A percentile compares a stretch with the other conserved stretches of the same genome.
Conservation (phyloP, 2,888 invertebrate species). For the Volucella zonaria region DNA sequence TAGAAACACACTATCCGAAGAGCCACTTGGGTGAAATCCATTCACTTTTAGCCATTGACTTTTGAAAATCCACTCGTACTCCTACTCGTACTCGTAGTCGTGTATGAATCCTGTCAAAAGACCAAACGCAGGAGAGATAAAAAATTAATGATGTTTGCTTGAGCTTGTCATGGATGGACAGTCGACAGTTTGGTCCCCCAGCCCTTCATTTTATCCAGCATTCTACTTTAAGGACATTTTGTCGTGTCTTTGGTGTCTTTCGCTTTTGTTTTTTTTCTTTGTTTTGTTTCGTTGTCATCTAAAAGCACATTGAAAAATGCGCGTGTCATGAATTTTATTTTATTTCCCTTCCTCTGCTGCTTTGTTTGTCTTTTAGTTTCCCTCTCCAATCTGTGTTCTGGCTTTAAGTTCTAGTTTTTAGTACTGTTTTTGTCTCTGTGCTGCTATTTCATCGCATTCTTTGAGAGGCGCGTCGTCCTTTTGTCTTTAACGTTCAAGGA, state of each 20-base stretch:
- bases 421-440: slow-evolving; percentile 1
- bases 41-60: neutral
- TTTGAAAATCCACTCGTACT: neutral
- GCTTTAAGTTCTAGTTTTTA: slow-evolving; percentile 17
- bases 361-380: neutral
- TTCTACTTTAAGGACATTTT: slow-evolving; percentile 37
- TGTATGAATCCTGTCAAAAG: neutral
- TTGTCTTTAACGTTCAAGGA: slow-evolving; percentile 9
- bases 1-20: slow-evolving; percentile 3
- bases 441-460: slow-evolving; percentile 8
- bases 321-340: slow-evolving; percentile 66
- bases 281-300: slow-evolving; percentile 61
- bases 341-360: slow-evolving; percentile 1
- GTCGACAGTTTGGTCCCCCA: slow-evolving; percentile 4
- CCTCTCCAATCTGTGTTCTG: slow-evolving; percentile 23
- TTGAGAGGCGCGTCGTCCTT: slow-evolving; percentile 48
- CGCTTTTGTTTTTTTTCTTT: slow-evolving; percentile 27
- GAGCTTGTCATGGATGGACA: slow-evolving; percentile 41
- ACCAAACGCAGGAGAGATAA: slow-evolving; percentile 34
- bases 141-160: slow-evolving; percentile 66
- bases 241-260: no score
- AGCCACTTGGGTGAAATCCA: neutral
- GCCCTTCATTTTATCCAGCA: neutral
- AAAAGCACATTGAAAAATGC: slow-evolving; percentile 63
- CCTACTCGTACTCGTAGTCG: neutral